These are phyloP conservation scores for Meteorus cinctellus DNA, from an alignment of 2,888 invertebrate species.

Conservation along the genomic window DNA sequence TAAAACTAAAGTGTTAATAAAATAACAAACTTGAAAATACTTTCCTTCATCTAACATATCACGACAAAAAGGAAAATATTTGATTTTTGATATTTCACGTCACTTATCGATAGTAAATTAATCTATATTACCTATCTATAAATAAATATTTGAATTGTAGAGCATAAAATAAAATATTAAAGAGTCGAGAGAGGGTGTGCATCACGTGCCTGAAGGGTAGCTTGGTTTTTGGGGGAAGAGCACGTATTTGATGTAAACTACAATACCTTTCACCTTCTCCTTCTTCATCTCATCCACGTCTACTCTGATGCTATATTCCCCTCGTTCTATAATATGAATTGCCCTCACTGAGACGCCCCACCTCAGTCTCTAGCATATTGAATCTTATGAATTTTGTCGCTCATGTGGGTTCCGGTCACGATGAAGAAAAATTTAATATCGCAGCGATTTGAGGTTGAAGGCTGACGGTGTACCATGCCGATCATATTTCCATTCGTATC, in stretches of 20 bases:
- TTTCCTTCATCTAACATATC: too few relatives aligned
- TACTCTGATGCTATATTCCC: conserved; percentile 15
- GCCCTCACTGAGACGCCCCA: conserved; percentile 18
- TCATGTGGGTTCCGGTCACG: conserved; percentile 52
- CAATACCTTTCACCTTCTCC: conserved; percentile 49
- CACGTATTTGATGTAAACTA: conserved; percentile 71
- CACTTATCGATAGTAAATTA: background rate
- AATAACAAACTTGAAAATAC: too few relatives aligned
- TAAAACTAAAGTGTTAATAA: too few relatives aligned
- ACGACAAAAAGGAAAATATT: background rate
- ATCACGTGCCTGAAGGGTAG: conserved; percentile 36
- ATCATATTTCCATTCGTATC: conserved; percentile 20
- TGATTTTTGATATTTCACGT: too few relatives aligned
- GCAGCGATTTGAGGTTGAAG: conserved; percentile 58
- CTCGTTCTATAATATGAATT: conserved; percentile 24
- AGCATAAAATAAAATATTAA: conserved; percentile 17
- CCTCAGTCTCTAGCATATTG: conserved; percentile 64
- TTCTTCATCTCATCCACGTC: conserved; percentile 36
- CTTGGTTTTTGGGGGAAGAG: conserved; percentile 47
- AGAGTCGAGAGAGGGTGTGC: conserved; percentile 25
- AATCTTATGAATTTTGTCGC: conserved; percentile 71
- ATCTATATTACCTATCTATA: conserved; percentile 5
- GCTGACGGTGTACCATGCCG: conserved; percentile 23
- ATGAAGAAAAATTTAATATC: conserved; percentile 67
- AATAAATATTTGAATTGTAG: conserved; percentile 3